Conservation (phyloP, 2,888 invertebrate species). For the Archips crataeganus region DNA sequence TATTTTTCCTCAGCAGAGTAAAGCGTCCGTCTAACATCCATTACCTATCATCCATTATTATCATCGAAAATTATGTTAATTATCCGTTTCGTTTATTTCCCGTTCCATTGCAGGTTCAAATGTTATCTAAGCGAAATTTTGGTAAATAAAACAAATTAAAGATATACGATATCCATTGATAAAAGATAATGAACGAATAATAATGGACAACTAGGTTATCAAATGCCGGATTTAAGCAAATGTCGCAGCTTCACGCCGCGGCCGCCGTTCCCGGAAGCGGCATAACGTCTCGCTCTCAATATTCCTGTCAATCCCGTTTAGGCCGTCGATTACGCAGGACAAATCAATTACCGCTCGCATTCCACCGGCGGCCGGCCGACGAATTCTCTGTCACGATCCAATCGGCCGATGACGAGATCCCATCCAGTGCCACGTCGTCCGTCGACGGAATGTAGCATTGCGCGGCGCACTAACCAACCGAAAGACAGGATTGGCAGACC, state of each 20-base stretch:
- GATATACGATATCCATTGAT: too few species aligned
- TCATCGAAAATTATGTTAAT: too few species aligned
- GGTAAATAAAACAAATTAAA: too few species aligned
- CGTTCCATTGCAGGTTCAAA: not conserved
- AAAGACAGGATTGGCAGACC: constrained; percentile 68
- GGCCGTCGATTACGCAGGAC: constrained; percentile 81
- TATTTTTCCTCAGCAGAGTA: too few species aligned
- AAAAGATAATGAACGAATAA: not conserved
- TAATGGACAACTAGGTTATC: not conserved
- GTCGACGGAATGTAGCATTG: constrained; percentile 70
- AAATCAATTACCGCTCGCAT: constrained; percentile 84
- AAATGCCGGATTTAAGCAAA: constrained; percentile 5
- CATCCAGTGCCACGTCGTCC: constrained; percentile 64
- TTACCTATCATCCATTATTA: too few species aligned
- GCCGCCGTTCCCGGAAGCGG: constrained; percentile 46
- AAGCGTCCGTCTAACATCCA: too few species aligned
- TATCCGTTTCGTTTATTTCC: too few species aligned
- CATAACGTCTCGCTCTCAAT: constrained; percentile 74
- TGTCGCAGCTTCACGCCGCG: not conserved
- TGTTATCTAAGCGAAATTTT: not conserved
- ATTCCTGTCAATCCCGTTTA: constrained; percentile 76
- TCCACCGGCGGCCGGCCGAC: constrained; percentile 76
- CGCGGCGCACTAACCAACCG: constrained; percentile 58
- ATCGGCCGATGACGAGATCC: constrained; percentile 75
- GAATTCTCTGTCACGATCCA: constrained; percentile 83